Conservation (phyloP, 2,113 vertebrate species). For the human region DNA sequence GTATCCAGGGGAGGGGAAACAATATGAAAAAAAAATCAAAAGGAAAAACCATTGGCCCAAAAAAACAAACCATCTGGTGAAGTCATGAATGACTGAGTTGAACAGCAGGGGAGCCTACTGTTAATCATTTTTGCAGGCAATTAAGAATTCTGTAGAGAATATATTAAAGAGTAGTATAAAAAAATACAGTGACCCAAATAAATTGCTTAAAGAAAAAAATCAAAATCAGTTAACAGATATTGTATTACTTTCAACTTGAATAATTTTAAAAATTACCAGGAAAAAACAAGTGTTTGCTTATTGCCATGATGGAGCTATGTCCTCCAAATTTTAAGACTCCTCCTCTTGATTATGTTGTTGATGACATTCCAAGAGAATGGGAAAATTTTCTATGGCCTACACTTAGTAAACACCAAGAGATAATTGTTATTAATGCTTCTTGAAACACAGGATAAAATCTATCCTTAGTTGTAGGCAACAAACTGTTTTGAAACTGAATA, state of each 20-base stretch:
- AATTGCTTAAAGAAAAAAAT: slow-evolving; percentile 50
- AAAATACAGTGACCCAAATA: slow-evolving; percentile 66
- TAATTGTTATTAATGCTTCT: neutral
- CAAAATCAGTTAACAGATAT: slow-evolving; percentile 41
- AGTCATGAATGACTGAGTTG: slow-evolving; percentile 72
- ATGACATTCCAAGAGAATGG: neutral
- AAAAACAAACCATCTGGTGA: slow-evolving; percentile 74
- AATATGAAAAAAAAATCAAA: neutral
- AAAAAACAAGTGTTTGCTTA: neutral
- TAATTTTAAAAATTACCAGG: neutral
- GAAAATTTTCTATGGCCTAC: neutral
- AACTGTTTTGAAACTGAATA: neutral
- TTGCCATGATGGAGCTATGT: neutral
- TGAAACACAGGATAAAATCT: slow-evolving; percentile 25
- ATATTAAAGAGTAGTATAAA: slow-evolving; percentile 64
- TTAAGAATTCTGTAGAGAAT: slow-evolving; percentile 71
- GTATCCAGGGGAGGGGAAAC: neutral
- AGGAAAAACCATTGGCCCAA: slow-evolving; percentile 46
- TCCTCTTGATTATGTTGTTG: neutral
- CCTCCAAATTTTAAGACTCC: neutral
- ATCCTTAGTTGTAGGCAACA: neutral
- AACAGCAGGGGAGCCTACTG: slow-evolving; percentile 70
- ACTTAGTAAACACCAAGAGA: neutral
- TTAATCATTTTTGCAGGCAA: slow-evolving; percentile 73
- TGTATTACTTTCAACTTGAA: slow-evolving; percentile 7